Conservation (phyloP, 2,113 vertebrate species). For the Dasypus novemcinctus region DNA sequence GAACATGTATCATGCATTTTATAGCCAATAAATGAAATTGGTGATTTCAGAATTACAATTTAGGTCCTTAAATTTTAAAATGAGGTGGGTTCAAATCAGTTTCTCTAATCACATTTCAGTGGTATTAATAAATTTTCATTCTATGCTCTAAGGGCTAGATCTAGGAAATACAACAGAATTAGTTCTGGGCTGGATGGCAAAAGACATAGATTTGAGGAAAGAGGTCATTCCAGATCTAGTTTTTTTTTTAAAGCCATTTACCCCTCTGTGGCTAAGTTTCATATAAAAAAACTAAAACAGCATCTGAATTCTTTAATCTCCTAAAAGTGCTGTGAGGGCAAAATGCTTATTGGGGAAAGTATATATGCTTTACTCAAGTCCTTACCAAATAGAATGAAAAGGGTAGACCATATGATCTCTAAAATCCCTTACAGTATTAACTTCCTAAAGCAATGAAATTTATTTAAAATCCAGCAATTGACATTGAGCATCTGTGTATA, state of each 20-base stretch:
- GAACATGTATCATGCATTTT: neutral
- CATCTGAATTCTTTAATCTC: neutral
- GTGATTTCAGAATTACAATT: neutral
- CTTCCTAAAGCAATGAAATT: neutral
- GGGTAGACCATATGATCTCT: neutral
- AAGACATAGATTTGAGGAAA: neutral
- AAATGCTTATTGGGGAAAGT: neutral
- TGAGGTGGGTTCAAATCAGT: neutral
- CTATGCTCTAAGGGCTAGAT: neutral
- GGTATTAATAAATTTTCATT: neutral
- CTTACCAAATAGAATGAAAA: neutral
- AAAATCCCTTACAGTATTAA: neutral
- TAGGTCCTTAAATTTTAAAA: neutral
- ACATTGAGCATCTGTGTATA: no score
- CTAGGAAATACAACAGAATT: neutral
- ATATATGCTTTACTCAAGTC: neutral
- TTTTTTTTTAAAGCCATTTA: neutral
- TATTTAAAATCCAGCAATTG: neutral
- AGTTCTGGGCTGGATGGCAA: neutral
- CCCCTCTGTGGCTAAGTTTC: neutral
- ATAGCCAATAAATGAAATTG: neutral
- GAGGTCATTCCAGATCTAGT: neutral
- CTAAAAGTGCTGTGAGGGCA: neutral
- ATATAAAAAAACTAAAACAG: neutral
- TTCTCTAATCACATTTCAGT: neutral